Base-by-base conservation (phyloP, 2,797 vertebrate species). In the Sebastes baramenuke region DNA sequence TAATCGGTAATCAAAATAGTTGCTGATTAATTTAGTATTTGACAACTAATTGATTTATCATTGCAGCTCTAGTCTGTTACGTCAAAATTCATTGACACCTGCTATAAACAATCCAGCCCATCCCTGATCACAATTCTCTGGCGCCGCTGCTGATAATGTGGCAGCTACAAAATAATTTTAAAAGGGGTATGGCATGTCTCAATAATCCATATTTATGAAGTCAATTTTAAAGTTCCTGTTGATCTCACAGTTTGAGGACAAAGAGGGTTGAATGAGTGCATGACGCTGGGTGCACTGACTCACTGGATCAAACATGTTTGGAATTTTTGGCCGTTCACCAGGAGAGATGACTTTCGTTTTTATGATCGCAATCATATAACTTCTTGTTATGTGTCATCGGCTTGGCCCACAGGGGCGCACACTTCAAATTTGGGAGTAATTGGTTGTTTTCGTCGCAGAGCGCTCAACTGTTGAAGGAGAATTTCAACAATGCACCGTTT, bases 281-380 rank as follows among this genome's bases (percentile, higher is more conserved):
- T 64, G 64, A 25, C 9, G 46, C 73, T 56, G 70, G 14, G 62
- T 7, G 16, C 14, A 58, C 38, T 79, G 64, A 88, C 65, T 80
- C 75, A 78, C 66, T 74, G 73, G 58, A 87, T 80, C 18, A 42
- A 89, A 90, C 55, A 75, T 79, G 75, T 78, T 84, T 87, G 80
- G 75, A 87, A 90, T 93, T 87, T 71, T 79, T 89, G 85, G 72
- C 79, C 46, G 10, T 12, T 42, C 36, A 79, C 81, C 72, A 85
- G 49, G 46, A 72, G 82, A 67, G 72, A 80, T 70, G 78, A 79
- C 67, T 88, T 88, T 83, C 29, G 75, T 82, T 89, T 88, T 85
- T 71, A 80, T 75, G 77, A 89, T 88, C 72, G 68, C 73, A 87
- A 77, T 86, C 85, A 73, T 77, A 70, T 66, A 77, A 86, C 60